Percentiles rank a stretch among this genome's conserved stretches.
Evolutionary conservation across 2,888 invertebrate genomes (phyloP).

Genomic region (Eupithecia exiguata): DNA sequence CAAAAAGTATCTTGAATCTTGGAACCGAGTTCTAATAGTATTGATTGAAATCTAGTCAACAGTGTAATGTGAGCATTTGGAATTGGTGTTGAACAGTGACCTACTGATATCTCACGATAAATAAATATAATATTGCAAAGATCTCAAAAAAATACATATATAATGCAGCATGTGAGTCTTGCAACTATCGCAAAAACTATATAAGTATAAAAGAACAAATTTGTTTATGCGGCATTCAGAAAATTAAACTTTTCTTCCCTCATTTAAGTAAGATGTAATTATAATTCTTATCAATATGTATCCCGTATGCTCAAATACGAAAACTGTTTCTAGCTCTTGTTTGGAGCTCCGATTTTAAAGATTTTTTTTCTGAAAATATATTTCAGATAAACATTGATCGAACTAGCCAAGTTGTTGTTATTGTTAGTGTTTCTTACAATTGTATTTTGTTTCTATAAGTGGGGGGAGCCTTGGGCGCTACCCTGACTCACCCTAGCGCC

Average conservation of each 20-base stretch:
- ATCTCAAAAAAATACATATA: background rate
- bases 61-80: background rate
- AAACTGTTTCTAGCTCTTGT: background rate
- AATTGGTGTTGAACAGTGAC: conserved; percentile 13
- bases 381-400: too few species aligned
- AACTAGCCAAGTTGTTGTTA: too few species aligned
- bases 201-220: background rate
- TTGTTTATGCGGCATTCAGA: too few species aligned
- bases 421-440: too few species aligned
- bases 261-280: background rate
- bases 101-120: conserved; percentile 24
- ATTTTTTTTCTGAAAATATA: too few species aligned
- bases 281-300: too few species aligned
- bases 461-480: too few species aligned
- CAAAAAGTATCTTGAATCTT: background rate
- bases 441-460: too few species aligned
- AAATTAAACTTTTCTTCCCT: too few species aligned
- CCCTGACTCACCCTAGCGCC: too few species aligned
- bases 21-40: background rate
- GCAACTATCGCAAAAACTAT: conserved; percentile 4
- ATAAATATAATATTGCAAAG: conserved; percentile 18
- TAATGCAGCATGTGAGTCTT: conserved; percentile 8
- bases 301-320: background rate
- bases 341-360: background rate
- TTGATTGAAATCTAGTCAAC: background rate